Conservation (phyloP, 2,113 vertebrate genomes). For the Equus przewalskii region DNA sequence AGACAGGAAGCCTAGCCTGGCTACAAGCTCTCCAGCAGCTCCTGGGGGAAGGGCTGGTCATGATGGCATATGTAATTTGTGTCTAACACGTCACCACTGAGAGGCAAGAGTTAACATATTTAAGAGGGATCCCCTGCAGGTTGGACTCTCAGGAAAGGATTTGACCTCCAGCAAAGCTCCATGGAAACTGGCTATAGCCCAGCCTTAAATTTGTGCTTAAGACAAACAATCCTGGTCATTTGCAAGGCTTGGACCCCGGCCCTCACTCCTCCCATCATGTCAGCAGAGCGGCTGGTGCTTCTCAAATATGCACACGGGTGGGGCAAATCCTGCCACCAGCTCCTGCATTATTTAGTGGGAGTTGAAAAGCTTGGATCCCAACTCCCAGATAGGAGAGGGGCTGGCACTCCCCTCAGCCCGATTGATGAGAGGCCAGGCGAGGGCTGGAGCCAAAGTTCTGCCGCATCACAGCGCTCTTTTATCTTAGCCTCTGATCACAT, state of each 20-base stretch:
- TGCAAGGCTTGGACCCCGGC: neutral
- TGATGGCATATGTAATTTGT: neutral
- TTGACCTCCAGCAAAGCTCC: neutral
- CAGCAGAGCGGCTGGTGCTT: neutral
- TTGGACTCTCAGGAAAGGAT: neutral
- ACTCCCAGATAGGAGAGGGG: neutral
- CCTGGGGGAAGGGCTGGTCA: neutral
- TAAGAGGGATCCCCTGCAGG: neutral
- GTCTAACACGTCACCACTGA: neutral
- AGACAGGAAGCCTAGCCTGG: neutral
- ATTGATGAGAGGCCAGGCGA: neutral
- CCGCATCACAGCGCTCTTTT: neutral
- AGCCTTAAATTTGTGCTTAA: neutral
- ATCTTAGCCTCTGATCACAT: constrained; percentile 42
- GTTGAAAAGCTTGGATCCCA: neutral
- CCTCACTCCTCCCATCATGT: neutral
- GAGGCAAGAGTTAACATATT: neutral
- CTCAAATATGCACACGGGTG: neutral
- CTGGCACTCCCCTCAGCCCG: neutral
- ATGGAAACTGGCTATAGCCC: neutral
- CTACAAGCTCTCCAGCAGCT: neutral
- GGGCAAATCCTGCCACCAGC: neutral
- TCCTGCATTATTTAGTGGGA: neutral
- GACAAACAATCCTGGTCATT: neutral
- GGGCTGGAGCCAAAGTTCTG: neutral